These are phyloP conservation scores for Sylvilagus floridanus DNA, from an alignment of 2,797 vertebrate genomes.

Conservation along the genomic window DNA sequence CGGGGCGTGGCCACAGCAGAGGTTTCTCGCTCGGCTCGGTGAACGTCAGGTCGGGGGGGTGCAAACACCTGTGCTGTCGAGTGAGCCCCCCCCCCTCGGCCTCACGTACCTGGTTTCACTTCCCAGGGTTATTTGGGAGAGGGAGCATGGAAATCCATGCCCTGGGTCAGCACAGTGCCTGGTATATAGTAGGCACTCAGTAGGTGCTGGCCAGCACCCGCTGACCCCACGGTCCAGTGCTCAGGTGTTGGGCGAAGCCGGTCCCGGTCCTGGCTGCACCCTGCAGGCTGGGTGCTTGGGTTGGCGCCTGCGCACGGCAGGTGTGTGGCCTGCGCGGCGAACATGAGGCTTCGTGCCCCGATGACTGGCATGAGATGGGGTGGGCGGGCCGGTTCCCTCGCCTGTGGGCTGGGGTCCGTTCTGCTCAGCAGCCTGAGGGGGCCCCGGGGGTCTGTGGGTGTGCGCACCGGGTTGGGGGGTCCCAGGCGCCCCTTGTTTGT, in stretches of 20 bases:
- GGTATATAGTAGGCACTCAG: neutral
- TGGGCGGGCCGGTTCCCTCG: neutral
- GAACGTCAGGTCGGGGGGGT: too few relatives aligned
- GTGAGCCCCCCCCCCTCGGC: neutral
- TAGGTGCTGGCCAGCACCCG: rapidly evolving
- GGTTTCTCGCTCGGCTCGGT: too few relatives aligned
- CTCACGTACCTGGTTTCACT: neutral
- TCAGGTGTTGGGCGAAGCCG: rapidly evolving
- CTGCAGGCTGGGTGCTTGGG: neutral
- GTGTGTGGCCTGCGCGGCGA: neutral
- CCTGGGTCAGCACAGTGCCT: neutral
- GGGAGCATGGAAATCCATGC: rapidly evolving
- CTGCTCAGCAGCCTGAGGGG: neutral
- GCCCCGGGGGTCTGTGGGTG: too few relatives aligned
- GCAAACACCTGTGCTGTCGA: too few relatives aligned
- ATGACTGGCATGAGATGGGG: neutral
- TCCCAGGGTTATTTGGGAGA: neutral
- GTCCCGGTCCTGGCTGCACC: too few relatives aligned
- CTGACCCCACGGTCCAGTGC: rapidly evolving
- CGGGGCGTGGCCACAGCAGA: neutral
- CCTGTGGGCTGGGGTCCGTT: neutral
- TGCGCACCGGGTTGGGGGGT: neutral
- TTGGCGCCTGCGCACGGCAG: neutral
- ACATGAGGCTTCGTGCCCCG: neutral
- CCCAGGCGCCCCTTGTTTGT: too few relatives aligned